Evolutionary conservation across 2,113 vertebrate species (phyloP).

Genomic region (Actenoides lindsayi): DNA sequence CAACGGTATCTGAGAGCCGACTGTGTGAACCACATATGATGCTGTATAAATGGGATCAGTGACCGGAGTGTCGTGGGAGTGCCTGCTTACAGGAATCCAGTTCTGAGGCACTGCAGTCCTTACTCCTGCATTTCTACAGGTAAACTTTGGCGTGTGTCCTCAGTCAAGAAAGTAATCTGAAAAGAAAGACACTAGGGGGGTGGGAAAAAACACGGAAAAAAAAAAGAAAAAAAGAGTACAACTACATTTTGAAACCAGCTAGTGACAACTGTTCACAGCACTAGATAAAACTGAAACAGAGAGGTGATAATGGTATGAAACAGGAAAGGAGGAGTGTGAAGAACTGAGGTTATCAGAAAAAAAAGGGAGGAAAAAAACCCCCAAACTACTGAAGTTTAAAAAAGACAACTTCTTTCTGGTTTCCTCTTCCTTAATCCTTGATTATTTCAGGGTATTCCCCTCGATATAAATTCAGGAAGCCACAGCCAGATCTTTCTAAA

Average conservation of each 20-base stretch:
- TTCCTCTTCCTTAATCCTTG: not conserved
- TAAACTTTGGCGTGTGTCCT: not conserved
- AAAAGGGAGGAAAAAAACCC: not conserved
- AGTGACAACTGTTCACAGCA: not conserved
- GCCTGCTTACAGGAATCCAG: not conserved
- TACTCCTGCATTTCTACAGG: not conserved
- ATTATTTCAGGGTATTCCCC: not conserved
- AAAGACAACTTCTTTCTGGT: not conserved
- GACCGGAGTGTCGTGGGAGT: rapidly evolving
- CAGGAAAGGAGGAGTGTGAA: not conserved
- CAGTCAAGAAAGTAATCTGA: not conserved
- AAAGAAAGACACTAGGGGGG: not conserved
- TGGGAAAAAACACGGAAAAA: no score
- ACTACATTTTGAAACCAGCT: not conserved
- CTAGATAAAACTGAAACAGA: not conserved
- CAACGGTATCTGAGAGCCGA: not conserved
- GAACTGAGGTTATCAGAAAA: not conserved
- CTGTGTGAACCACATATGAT: not conserved
- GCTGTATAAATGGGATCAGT: not conserved
- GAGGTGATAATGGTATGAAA: not conserved
- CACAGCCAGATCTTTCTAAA: not conserved
- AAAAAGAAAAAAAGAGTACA: not conserved
- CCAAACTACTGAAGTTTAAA: not conserved
- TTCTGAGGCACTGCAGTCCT: not conserved
- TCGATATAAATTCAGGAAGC: not conserved